Base-by-base conservation (phyloP, 2,113 vertebrate species). In the Aegypius monachus region DNA sequence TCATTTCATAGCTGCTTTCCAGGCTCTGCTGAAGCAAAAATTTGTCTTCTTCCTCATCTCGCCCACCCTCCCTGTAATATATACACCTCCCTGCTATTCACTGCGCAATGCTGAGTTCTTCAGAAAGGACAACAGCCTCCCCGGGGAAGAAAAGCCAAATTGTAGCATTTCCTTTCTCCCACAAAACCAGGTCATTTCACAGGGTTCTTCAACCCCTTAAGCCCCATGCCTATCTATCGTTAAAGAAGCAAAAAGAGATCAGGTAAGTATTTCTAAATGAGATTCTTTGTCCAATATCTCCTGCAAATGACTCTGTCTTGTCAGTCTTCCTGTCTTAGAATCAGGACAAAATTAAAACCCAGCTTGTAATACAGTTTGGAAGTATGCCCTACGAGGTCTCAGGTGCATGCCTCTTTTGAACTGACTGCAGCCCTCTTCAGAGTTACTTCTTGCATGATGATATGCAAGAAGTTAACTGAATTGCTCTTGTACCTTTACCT, bases 151-250 rank as follows among this genome's bases (percentile, higher is more conserved):
- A 91, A 67, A 79, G 7, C 4, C 43, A 27, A 71, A 26, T 2
- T 19, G 48, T 2, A 58, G 31, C 31, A 7, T 11, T 62, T 18
- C 31, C n/a, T 83, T 68, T 71, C 47, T 71, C 32, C 40, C 59
- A n/a, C n/a, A 63, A 63, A 80, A 48, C 1, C 4, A 70, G 42
- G 50, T 59, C 32, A 9, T 59, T 70, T 42, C 65, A 45, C 3
- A 43, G 81, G 36, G n/a, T 56, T 53, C 92, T 48, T 67, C 63
- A 67, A 12, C 13, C 21, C 45, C 55, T n/a, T 19, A 22, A 68
- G 16, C 26, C 12, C 16, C 34, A 34, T 0, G 6, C 0, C 0
- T 36, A 34, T 48, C 43, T 82, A 8, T 10, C 34, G n/a, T 20
- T 73, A 63, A 72, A 56, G 65, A 66, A 74, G 71, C 45, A 56